Evolutionary conservation across 2,113 vertebrate species (phyloP).

Genomic region (Saccopteryx bilineata): DNA sequence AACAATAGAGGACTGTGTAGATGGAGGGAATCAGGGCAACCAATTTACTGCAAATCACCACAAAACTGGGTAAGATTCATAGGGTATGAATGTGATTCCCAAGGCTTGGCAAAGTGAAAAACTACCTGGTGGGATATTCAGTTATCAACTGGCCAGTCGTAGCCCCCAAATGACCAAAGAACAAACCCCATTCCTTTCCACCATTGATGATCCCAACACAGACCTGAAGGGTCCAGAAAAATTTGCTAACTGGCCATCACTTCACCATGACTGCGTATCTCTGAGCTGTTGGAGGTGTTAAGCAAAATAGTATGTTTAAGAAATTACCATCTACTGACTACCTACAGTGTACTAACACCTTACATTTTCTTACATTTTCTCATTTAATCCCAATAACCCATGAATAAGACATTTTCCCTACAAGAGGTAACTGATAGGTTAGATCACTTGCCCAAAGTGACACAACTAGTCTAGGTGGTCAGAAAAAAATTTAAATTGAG

Average conservation of each 20-base stretch:
- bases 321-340: conserved; percentile 32
- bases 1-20: conserved; percentile 41
- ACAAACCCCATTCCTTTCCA: neutral
- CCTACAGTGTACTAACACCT: neutral
- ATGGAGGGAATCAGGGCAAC: conserved; percentile 42
- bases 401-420: conserved; percentile 1
- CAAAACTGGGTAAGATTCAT: conserved; percentile 26
- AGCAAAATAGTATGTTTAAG: conserved; percentile 51
- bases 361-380: conserved; percentile 64
- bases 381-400: conserved; percentile 53
- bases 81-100: neutral
- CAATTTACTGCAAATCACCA: conserved; percentile 41
- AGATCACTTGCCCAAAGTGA: conserved; percentile 38
- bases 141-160: conserved; percentile 14
- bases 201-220: conserved; percentile 39
- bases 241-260: conserved; percentile 26
- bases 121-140: conserved; percentile 11
- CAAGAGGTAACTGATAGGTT: conserved; percentile 39
- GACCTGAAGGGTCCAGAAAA: neutral
- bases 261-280: neutral
- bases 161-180: conserved; percentile 32
- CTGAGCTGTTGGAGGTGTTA: conserved; percentile 8
- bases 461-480: neutral
- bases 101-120: conserved; percentile 34
- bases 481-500: neutral